Percentiles rank a stretch among this genome's conserved stretches.
phyloP scores from a whole-genome alignment of 2,113 vertebrate genomes.

The Colistium nudipinnis region DNA sequence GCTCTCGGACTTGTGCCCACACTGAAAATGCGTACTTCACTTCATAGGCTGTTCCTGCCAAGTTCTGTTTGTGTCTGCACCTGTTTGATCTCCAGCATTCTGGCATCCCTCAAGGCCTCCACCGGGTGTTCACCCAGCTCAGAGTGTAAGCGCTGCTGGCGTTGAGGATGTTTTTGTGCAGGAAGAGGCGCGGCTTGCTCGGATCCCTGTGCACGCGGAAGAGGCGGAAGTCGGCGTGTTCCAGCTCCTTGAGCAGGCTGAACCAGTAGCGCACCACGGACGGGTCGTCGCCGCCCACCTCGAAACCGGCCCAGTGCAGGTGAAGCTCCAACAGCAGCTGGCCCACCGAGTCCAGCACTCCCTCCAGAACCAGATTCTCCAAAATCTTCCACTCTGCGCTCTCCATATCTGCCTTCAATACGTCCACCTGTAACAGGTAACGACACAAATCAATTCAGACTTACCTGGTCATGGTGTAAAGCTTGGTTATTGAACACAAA shows the following conservation, averaged over 20 bases:
- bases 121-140: slow-evolving; percentile 92
- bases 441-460: slow-evolving; percentile 1
- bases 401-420: slow-evolving; percentile 94
- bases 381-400: slow-evolving; percentile 97
- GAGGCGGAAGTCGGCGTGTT: slow-evolving; percentile 88
- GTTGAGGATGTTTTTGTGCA: slow-evolving; percentile 89
- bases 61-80: too few relatives aligned
- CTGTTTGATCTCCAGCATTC: not conserved
- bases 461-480: too few relatives aligned
- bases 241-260: slow-evolving; percentile 92
- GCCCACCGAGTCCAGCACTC: slow-evolving; percentile 89
- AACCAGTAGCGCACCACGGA: slow-evolving; percentile 94
- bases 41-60: not conserved
- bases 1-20: not conserved
- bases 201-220: slow-evolving; percentile 88
- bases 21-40: not conserved
- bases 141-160: slow-evolving; percentile 92
- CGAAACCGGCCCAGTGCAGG: slow-evolving; percentile 96
- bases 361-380: slow-evolving; percentile 93
- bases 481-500: slow-evolving; percentile 10
- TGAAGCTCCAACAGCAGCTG: slow-evolving; percentile 93
- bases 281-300: slow-evolving; percentile 91
- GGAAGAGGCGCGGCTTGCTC: slow-evolving; percentile 87
- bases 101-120: slow-evolving; percentile 73
- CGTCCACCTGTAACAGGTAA: slow-evolving; percentile 84